These are phyloP conservation scores for Epinephelus malabaricus DNA, from an alignment of 2,797 vertebrate genomes.

Conservation along the genomic window DNA sequence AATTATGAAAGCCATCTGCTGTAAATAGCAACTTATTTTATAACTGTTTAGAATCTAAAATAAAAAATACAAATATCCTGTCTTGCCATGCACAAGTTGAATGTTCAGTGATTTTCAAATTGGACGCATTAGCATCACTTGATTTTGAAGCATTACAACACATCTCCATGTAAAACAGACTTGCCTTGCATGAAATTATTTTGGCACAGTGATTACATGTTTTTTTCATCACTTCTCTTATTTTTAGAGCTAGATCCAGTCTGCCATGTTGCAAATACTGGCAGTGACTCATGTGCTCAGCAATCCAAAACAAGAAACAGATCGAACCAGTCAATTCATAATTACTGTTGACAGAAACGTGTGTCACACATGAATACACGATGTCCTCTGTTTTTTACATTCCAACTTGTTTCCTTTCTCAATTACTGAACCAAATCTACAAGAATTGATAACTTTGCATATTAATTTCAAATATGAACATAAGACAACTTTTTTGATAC, in stretches of 20 bases:
- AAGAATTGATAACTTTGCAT: neutral
- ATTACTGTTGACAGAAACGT: neutral
- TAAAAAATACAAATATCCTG: neutral
- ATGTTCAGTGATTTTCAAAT: neutral
- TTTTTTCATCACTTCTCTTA: neutral
- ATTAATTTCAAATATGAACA: neutral
- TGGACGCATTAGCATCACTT: neutral
- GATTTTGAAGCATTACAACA: constrained; percentile 1
- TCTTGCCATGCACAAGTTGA: neutral
- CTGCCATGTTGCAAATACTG: neutral
- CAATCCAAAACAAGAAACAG: neutral
- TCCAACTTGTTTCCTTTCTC: too few relatives aligned
- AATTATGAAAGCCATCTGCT: neutral
- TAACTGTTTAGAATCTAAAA: neutral
- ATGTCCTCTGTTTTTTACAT: neutral
- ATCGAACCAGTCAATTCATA: neutral
- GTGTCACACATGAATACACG: neutral
- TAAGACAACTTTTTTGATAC: neutral
- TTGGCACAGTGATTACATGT: neutral
- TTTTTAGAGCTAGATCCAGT: neutral
- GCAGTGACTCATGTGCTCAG: neutral
- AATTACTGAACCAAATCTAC: neutral
- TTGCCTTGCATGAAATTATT: constrained; percentile 7
- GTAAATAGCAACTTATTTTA: neutral
- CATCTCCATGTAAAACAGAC: neutral